Conservation (phyloP, 2,888 invertebrate species). For the Tridacna crocea region DNA sequence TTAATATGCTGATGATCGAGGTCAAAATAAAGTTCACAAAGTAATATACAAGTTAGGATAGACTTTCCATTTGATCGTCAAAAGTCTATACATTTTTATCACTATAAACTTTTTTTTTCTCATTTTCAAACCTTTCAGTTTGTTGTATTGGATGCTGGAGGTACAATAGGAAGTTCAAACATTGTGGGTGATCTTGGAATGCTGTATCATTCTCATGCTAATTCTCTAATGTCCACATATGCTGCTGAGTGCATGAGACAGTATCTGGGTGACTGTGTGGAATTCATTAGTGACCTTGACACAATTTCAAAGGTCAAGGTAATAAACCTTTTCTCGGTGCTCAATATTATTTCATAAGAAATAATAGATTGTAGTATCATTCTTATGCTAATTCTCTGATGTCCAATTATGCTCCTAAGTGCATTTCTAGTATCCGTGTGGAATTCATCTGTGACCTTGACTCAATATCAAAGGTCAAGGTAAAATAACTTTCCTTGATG, state of each 20-base stretch:
- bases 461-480: constrained; percentile 87
- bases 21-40: too few relatives aligned
- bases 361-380: constrained; percentile 79
- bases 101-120: too few relatives aligned
- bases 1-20: too few relatives aligned
- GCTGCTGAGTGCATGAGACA: constrained; percentile 97
- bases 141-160: constrained; percentile 91
- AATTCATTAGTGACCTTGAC: constrained; percentile 97
- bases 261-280: constrained; percentile 95
- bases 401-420: constrained; percentile 95
- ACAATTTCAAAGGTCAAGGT: constrained; percentile 98
- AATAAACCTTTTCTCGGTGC: constrained; percentile 55
- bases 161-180: constrained; percentile 87
- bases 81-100: too few relatives aligned
- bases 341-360: too few relatives aligned
- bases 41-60: too few relatives aligned
- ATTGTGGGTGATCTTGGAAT: constrained; percentile 80
- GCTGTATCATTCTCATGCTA: constrained; percentile 81
- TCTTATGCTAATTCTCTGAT: constrained; percentile 82
- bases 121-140: too few relatives aligned
- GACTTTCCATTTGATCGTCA: too few relatives aligned
- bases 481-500: too few relatives aligned
- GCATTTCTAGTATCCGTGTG: constrained; percentile 95
- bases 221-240: constrained; percentile 88
- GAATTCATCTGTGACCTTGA: constrained; percentile 98